Conservation (phyloP, 1,140 invertebrate species). For the Rhynchophorus ferrugineus region DNA sequence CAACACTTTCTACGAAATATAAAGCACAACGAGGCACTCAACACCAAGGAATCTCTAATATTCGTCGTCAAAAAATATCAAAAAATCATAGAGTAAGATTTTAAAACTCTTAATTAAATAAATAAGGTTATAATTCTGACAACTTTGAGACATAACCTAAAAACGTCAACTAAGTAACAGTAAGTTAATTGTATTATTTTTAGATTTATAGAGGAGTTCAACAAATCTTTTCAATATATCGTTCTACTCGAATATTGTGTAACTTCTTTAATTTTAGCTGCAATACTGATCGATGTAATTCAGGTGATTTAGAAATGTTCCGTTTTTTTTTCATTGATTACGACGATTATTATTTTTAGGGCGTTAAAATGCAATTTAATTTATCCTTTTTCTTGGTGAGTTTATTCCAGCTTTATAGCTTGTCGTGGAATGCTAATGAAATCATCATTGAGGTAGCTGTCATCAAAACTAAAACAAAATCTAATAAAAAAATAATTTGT, state of each 20-base stretch:
- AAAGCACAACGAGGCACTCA: background rate
- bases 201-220: conserved; percentile 6
- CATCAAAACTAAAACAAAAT: background rate
- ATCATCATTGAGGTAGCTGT: background rate
- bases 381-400: background rate
- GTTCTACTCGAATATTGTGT: conserved; percentile 5
- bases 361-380: conserved; percentile 1
- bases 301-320: background rate
- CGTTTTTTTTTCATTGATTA: background rate
- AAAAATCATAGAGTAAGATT: background rate
- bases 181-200: background rate
- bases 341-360: conserved; percentile 2
- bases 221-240: conserved; percentile 7
- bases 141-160: too few relatives aligned
- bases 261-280: conserved; percentile 1
- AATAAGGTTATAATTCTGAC: too few relatives aligned
- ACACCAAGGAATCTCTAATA: background rate
- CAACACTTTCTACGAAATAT: background rate
- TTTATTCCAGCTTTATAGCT: background rate
- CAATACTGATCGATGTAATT: conserved; percentile 1
- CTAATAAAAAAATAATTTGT: background rate
- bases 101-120: background rate
- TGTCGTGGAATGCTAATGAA: conserved; percentile 10
- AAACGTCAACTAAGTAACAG: too few relatives aligned
- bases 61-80: background rate